These are phyloP conservation scores for Lithophane ornitopus DNA, from an alignment of 2,888 invertebrate species.

Conservation along the genomic window DNA sequence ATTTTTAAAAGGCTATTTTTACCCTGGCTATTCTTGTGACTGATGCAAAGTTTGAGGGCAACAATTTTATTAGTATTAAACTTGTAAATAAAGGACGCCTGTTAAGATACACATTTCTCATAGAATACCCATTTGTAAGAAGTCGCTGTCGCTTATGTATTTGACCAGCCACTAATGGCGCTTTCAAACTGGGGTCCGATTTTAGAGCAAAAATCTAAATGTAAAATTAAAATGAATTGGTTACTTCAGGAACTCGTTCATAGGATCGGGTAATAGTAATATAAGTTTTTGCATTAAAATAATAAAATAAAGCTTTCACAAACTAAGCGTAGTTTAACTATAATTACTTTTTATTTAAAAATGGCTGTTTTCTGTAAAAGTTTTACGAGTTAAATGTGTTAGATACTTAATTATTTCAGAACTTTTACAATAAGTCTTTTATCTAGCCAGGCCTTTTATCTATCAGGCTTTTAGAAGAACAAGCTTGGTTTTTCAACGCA, in stretches of 20 bases:
- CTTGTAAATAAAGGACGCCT: too few species aligned
- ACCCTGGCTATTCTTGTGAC: neutral
- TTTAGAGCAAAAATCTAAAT: conserved; percentile 76
- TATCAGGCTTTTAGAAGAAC: neutral
- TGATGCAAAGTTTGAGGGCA: neutral
- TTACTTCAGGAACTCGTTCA: conserved; percentile 75
- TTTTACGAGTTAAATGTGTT: neutral
- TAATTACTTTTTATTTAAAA: conserved; percentile 27
- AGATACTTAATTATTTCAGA: neutral
- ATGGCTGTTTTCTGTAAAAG: neutral
- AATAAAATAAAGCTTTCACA: conserved; percentile 48
- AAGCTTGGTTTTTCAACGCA: neutral
- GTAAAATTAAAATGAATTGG: conserved; percentile 82
- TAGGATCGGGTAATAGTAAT: conserved; percentile 60
- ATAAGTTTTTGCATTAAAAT: conserved; percentile 62
- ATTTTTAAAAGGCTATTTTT: neutral
- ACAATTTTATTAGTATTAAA: neutral
- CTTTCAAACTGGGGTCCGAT: conserved; percentile 71
- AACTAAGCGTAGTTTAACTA: conserved; percentile 51
- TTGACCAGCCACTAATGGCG: conserved; percentile 62
- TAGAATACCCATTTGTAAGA: neutral
- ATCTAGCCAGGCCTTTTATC: neutral
- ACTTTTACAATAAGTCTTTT: neutral
- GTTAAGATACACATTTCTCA: neutral
- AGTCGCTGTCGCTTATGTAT: conserved; percentile 50